A percentile compares a stretch with the other conserved stretches of the same genome.
Conservation (phyloP, 2,888 invertebrate genomes). For the Ommatoiulus sabulosus region DNA sequence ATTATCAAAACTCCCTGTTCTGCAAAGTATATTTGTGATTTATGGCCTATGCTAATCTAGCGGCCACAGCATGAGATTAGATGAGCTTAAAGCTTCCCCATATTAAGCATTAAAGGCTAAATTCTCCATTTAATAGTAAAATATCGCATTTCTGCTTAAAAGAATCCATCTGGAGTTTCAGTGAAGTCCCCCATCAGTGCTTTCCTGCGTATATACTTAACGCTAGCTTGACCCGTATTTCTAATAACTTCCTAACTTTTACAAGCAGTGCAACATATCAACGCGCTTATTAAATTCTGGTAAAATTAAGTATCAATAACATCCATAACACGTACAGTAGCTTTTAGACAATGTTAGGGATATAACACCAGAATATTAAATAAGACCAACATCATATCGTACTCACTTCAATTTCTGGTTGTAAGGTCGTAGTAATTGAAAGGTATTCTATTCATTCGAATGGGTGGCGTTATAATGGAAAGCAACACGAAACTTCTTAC, state of each 20-base stretch:
- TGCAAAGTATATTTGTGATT: not conserved
- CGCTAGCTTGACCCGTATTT: not conserved
- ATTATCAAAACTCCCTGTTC: not conserved
- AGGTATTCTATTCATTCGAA: too few relatives aligned
- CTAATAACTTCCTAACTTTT: not conserved
- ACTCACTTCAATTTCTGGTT: too few relatives aligned
- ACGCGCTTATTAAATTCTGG: not conserved
- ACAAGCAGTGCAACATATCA: not conserved
- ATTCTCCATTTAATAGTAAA: not conserved
- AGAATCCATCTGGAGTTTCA: not conserved
- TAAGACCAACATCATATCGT: too few relatives aligned
- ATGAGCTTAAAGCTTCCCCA: not conserved
- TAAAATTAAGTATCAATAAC: too few relatives aligned
- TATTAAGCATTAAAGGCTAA: not conserved
- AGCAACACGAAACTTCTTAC: too few relatives aligned
- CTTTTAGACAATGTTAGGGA: too few relatives aligned
- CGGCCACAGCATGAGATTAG: constrained; percentile 1
- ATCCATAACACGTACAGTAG: too few relatives aligned
- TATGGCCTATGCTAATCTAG: not conserved
- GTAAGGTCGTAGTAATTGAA: too few relatives aligned
- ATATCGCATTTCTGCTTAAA: not conserved
- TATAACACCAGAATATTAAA: too few relatives aligned
- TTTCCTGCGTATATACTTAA: not conserved
- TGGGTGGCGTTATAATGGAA: too few relatives aligned
- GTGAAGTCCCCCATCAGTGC: not conserved